Evolutionary conservation across 2,797 vertebrate genomes (phyloP).

Genomic region (Pangasius sanitwongsei): DNA sequence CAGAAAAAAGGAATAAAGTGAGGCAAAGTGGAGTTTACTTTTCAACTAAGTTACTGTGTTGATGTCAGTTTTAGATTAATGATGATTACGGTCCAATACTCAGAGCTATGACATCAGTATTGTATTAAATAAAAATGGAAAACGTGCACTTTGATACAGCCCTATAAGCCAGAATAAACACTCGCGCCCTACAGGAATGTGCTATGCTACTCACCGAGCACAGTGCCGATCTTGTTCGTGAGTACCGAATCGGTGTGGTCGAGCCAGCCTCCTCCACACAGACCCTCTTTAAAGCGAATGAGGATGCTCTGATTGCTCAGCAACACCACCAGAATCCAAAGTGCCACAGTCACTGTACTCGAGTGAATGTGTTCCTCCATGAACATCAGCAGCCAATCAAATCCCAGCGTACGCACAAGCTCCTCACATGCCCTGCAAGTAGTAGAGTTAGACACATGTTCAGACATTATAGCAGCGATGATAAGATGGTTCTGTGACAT

Average conservation of each 20-base stretch:
- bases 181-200: not conserved
- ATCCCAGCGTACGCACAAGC: constrained; percentile 89
- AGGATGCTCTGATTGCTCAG: constrained; percentile 91
- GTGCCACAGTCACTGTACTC: constrained; percentile 90
- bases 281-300: constrained; percentile 93
- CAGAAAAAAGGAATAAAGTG: not conserved
- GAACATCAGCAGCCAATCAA: constrained; percentile 97
- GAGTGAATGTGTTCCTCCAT: constrained; percentile 98
- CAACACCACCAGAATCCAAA: constrained; percentile 92
- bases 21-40: not conserved
- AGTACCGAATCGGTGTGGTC: constrained; percentile 97
- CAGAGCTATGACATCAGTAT: not conserved
- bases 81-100: not conserved
- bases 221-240: constrained; percentile 97
- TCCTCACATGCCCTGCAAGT: constrained; percentile 90
- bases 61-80: not conserved
- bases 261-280: constrained; percentile 94
- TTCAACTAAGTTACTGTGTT: not conserved
- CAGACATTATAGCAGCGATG: not conserved
- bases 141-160: not conserved
- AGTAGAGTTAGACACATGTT: not conserved
- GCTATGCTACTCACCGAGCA: constrained; percentile 82
- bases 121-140: not conserved
- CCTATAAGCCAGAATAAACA: not conserved
- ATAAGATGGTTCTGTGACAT: not conserved